Conservation (phyloP, 53 echinoderm and acorn worm species). For the Zoroaster sp. region DNA sequence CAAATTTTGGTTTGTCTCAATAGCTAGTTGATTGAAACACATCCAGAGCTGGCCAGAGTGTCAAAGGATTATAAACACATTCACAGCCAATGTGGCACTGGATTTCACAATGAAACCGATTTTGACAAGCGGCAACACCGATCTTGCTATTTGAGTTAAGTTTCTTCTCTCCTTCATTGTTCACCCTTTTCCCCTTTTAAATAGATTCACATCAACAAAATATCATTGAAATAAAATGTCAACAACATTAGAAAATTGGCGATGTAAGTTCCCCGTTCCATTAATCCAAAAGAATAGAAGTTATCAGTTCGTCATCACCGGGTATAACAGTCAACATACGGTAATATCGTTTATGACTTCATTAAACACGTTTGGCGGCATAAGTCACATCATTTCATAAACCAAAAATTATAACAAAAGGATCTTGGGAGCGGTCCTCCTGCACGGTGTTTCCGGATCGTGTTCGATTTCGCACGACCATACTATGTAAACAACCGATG, state of each 20-base stretch:
- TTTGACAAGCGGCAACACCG: background rate
- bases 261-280: too few species aligned
- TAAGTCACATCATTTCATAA: background rate
- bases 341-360: background rate
- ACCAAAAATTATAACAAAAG: background rate
- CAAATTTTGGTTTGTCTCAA: too few species aligned
- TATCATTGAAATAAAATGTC: too few species aligned
- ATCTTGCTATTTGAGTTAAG: background rate
- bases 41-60: background rate
- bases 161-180: background rate
- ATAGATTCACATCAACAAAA: too few species aligned
- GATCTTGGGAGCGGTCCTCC: background rate
- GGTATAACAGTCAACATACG: background rate
- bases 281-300: too few species aligned
- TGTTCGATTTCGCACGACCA: background rate
- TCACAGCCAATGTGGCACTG: background rate
- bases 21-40: too few species aligned
- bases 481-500: background rate
- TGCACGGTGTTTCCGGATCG: background rate
- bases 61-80: background rate
- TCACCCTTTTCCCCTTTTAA: background rate
- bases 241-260: too few species aligned
- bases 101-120: background rate
- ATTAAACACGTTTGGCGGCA: background rate
- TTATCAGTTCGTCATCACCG: too few species aligned